Base-by-base conservation (phyloP, 2,113 vertebrate genomes). In the Pyxicephalus adspersus region DNA sequence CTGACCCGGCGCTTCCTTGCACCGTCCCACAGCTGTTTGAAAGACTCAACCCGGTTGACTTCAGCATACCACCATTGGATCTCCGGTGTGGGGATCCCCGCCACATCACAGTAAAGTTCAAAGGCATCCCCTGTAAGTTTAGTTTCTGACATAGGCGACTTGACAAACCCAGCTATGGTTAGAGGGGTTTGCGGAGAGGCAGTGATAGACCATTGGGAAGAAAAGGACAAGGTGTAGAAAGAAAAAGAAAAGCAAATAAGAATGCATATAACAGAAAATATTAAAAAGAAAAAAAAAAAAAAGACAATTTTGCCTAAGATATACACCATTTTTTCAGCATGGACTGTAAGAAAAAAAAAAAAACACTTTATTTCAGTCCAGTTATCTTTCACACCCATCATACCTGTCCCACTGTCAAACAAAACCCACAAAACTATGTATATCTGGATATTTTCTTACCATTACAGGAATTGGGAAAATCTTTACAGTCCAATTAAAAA, bases 41-140 rank as follows among this genome's bases (percentile, higher is more conserved):
- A 99, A 94, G 97, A 95, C 91, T 99, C 97, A 83, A 95, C 96
- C 84, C 96, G 94, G 94, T 99, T 99, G 91, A 97, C 94, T 91
- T 98, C 97, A 17, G 97, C 95, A 84, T 98, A 99, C 98, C 98
- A 99, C 98, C 98, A 99, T 93, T 99, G 96, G 96, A 99, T 99
- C 94, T 99, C 98, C 84, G 98, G 98, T 86, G 95, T 96, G 90
- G 98, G 98, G 89, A 91, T 95, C 88, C 98, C 98, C 65, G 97
- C 94, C 94, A 99, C 97, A 84, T 98, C 96, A 94, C 98, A 99
- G 96, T 98, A 98, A 94, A 99, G 96, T 95, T 99, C 97, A 94
- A 99, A 98, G 93, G 96, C 95, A 95, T 99, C 97, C 92, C 97
- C 97, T 86, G 97, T 98, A 88, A 98, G 96, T 89, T 98, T 99